Evolutionary conservation across 2,888 invertebrate genomes (phyloP), one percentile per base, ranked within the genome.

Genomic region (Colostygia pectinataria): DNA sequence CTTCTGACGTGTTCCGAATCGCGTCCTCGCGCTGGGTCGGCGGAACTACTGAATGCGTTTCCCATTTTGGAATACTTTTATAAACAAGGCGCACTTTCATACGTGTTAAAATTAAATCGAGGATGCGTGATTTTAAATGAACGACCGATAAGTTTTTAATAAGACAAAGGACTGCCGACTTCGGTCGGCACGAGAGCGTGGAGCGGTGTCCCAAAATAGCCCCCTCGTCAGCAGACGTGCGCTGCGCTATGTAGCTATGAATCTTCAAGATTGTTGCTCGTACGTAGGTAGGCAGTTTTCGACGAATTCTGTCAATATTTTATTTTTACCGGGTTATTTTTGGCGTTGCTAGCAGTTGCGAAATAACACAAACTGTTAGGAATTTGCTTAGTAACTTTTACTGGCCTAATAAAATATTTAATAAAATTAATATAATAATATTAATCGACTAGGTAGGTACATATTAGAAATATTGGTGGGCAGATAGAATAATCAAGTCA

Each of bases 41-140:
- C 31, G n/a, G 50, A 36, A 65, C 69, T 80, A 88, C 88, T 88
- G 86, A 84, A 63, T 60, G 77, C 65, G 66, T 74, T 88, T 76
- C 89, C 89, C 89, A 90, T 90, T 83, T 84, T 82, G 82, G 83
- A 74, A 78, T 74, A 78, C 81, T 84, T 84, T 87, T 87, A 85
- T 87, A 85, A 83, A 79, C 76, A 75, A 80, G 62, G 42, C 63
- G 67, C 68, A 74, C 71, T 74, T 75, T 69, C 73, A 73, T 75
- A 55, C 67, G 68, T 62, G 67, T 20, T 67, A 68, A 63, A 68
- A 65, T 65, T 62, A 63, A 64, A 67, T 66, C 55, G 67, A 73
- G 68, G 68, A 74, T 76, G 62, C 64, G 65, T 66, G 71, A 69
- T 74, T 80, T 79, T 77, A 27, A 10, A 76, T 74, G 72, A 74